Evolutionary conservation across 2,888 invertebrate species (phyloP), one percentile per base, ranked within the genome.

Genomic region (Pasiphila rectangulata): DNA sequence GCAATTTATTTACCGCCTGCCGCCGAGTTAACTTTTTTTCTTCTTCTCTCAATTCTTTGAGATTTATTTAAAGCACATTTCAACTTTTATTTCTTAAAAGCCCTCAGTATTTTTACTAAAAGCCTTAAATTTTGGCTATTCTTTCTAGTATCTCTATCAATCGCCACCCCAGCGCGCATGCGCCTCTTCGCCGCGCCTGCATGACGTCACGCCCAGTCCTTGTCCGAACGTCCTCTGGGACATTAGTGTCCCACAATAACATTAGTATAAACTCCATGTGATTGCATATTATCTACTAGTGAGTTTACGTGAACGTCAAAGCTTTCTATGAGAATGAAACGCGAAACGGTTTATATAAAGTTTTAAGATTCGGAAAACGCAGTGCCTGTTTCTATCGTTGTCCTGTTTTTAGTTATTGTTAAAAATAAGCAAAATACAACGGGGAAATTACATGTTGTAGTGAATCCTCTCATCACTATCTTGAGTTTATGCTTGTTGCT

Each of bases 131-230:
- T 30, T 44, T 42, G 29, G 36, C 29, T 57, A 57, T 42, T 59
- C 42, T 59, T 61, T 75, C 71, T 56, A 75, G 70, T 58, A 54
- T 59, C 56, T 63, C 29, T 72, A 70, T 62, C 64, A 56, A 53
- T 57, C 60, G 59, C 54, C 55, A 61, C 13, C 55, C 56, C 50
- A 38, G 57, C 61, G 67, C 87, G 86, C 87, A 82, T 82, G 86
- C 84, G 83, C 17, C 32, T 10, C 9, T 5, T 63, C 67, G 74
- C 64, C 76, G 75, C 79, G 76, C 75, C 79, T 80, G 61, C 50
- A 70, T 84, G 87, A 85, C 84, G 83, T 83, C 78, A 82, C 66
- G 41, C 43, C 57, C 72, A 84, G 82, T 83, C 64, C 68, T 68
- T 56, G 60, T 56, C 62, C 67, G 65, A 61, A 58, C 69, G 67